Percentiles rank a stretch among this genome's conserved stretches.
Conservation (phyloP, 2,888 invertebrate species). For the Cerceris ruficornis region DNA sequence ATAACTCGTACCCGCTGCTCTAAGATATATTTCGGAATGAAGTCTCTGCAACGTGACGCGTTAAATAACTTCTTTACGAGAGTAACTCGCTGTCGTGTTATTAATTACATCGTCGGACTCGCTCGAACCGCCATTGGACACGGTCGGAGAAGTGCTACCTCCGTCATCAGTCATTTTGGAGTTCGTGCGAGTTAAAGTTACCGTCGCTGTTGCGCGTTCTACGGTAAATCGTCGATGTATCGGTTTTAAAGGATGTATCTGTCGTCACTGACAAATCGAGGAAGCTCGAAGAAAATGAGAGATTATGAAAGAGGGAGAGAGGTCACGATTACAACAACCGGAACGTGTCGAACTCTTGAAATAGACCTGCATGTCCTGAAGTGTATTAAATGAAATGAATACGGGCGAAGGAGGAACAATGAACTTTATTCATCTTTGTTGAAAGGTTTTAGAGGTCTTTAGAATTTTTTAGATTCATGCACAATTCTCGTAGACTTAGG, state of each 20-base stretch:
- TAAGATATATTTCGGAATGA: background rate
- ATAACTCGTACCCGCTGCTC: background rate
- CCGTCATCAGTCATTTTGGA: too few relatives aligned
- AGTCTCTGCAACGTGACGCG: conserved; percentile 4
- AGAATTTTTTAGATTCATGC: background rate
- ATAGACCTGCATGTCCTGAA: too few relatives aligned
- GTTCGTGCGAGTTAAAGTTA: too few relatives aligned
- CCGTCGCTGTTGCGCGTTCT: too few relatives aligned
- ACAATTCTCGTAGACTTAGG: background rate
- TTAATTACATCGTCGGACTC: background rate
- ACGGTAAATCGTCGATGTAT: too few relatives aligned
- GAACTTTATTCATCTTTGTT: too few relatives aligned
- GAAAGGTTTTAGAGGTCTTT: too few relatives aligned
- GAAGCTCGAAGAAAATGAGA: background rate
- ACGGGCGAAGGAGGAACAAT: too few relatives aligned
- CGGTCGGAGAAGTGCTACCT: too few relatives aligned
- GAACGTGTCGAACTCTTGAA: background rate
- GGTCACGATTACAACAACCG: background rate
- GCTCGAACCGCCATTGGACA: too few relatives aligned
- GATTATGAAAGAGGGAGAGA: background rate
- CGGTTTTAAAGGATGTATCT: too few relatives aligned
- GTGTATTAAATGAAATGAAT: too few relatives aligned
- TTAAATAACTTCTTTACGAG: conserved; percentile 22
- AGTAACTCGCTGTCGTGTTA: background rate
- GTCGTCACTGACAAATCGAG: background rate